Evolutionary conservation across 2,797 vertebrate species (phyloP).

Genomic region (Notoglanidium macrostoma): DNA sequence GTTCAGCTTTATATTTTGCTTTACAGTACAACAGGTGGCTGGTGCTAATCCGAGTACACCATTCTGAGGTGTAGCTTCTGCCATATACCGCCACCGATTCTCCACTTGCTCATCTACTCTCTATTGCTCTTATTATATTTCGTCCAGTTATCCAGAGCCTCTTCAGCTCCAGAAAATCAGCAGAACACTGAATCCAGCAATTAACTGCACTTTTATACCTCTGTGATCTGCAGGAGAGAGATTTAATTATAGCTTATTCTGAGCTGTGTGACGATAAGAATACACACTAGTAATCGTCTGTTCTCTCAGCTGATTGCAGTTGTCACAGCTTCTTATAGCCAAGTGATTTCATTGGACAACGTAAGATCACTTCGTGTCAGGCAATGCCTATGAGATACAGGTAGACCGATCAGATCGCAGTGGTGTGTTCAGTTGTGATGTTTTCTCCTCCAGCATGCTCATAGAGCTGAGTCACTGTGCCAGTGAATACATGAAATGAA

Average conservation of each 20-base stretch:
- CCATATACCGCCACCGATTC: not conserved
- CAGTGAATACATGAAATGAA: constrained; percentile 27
- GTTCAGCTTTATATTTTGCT: constrained; percentile 27
- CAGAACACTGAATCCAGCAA: constrained; percentile 46
- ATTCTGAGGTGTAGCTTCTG: constrained; percentile 8
- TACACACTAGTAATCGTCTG: constrained; percentile 42
- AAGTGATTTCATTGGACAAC: constrained; percentile 31
- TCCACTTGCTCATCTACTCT: constrained; percentile 15
- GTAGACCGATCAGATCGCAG: constrained; percentile 36
- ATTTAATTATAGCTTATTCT: constrained; percentile 53
- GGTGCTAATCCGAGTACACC: constrained; percentile 2
- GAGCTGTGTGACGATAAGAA: constrained; percentile 36
- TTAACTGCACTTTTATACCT: constrained; percentile 51
- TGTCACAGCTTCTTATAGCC: constrained; percentile 26
- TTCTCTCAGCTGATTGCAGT: constrained; percentile 31
- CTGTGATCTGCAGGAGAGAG: constrained; percentile 32
- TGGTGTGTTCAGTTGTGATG: constrained; percentile 4
- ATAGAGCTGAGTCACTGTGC: constrained; percentile 38
- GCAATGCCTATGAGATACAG: constrained; percentile 16
- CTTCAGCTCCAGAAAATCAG: constrained; percentile 18
- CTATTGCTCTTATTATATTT: constrained; percentile 26
- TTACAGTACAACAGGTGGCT: not conserved
- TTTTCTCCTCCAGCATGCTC: constrained; percentile 18
- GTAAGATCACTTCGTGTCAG: constrained; percentile 16
- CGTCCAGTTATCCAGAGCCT: constrained; percentile 4